phyloP scores from a whole-genome alignment of 2,888 invertebrate genomes.

The Molanna angustata region DNA sequence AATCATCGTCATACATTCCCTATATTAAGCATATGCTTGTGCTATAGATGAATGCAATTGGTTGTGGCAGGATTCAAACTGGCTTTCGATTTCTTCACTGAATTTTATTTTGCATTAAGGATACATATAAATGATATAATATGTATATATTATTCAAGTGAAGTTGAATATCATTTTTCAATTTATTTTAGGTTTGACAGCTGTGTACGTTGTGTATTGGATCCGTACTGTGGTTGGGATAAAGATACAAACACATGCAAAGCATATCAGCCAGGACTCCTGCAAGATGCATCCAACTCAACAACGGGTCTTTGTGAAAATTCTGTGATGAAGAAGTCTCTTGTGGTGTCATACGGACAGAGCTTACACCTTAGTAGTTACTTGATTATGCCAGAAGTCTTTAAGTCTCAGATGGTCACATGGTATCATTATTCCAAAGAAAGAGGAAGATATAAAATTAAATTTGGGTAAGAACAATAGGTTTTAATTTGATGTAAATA shows the following conservation, averaged over 20 bases:
- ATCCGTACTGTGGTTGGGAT: conserved; percentile 72
- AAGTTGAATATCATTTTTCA: no score
- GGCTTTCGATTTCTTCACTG: no score
- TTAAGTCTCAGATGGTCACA: conserved; percentile 48
- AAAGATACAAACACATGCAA: conserved; percentile 58
- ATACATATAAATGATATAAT: no score
- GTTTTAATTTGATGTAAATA: no score
- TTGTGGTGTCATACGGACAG: conserved; percentile 61
- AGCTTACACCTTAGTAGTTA: conserved; percentile 60
- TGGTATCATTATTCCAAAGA: conserved; percentile 57
- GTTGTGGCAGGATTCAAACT: no score
- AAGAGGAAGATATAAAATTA: conserved; percentile 54
- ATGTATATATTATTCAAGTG: no score
- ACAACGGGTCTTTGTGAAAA: conserved; percentile 58
- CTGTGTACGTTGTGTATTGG: conserved; percentile 61
- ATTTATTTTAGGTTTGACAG: conserved; percentile 55
- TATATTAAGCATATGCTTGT: no score
- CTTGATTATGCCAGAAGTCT: conserved; percentile 50
- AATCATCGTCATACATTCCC: no score
- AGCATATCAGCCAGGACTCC: conserved; percentile 55
- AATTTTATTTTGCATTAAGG: no score
- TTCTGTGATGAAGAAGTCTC: conserved; percentile 54
- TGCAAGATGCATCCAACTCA: conserved; percentile 61
- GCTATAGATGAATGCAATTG: no score
- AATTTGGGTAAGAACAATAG: conserved; percentile 51